A percentile compares a stretch with the other conserved stretches of the same genome.
Conservation (phyloP, 1,140 invertebrate species). For the Agraylea sexmaculata region DNA sequence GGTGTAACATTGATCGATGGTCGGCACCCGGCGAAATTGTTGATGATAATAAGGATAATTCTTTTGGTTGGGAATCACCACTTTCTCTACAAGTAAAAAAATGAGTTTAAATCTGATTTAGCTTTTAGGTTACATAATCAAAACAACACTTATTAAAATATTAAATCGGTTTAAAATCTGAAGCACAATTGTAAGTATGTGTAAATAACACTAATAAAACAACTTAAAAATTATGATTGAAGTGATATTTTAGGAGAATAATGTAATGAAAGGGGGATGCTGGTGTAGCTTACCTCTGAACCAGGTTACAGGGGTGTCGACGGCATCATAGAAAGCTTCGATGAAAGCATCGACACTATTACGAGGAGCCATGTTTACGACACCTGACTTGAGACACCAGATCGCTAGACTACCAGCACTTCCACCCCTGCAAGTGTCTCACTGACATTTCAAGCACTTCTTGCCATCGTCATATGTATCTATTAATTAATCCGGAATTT, state of each 20-base stretch:
- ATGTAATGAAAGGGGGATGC: constrained; percentile 9
- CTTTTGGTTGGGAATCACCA: constrained; percentile 80
- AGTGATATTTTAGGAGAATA: constrained; percentile 10
- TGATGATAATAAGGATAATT: constrained; percentile 90
- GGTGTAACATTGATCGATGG: constrained; percentile 87
- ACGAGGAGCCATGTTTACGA: too few relatives aligned
- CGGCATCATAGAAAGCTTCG: constrained; percentile 34
- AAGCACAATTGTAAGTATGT: constrained; percentile 3
- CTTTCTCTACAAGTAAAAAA: constrained; percentile 54
- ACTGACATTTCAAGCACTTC: too few relatives aligned
- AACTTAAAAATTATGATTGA: constrained; percentile 1
- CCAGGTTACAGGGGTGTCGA: constrained; percentile 52
- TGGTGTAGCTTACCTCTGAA: constrained; percentile 45
- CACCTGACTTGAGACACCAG: too few relatives aligned
- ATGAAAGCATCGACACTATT: constrained; percentile 41
- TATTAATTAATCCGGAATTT: too few relatives aligned
- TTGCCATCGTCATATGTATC: too few relatives aligned
- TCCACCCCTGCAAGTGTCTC: too few relatives aligned
- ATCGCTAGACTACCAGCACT: too few relatives aligned
- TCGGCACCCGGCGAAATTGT: constrained; percentile 80
- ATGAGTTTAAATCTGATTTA: constrained; percentile 18
- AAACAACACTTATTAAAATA: not conserved
- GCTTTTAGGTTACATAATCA: not conserved
- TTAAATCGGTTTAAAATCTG: not conserved
- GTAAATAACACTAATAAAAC: not conserved